Base-by-base conservation (phyloP, 1,140 invertebrate genomes). In the Lethocerus indicus region DNA sequence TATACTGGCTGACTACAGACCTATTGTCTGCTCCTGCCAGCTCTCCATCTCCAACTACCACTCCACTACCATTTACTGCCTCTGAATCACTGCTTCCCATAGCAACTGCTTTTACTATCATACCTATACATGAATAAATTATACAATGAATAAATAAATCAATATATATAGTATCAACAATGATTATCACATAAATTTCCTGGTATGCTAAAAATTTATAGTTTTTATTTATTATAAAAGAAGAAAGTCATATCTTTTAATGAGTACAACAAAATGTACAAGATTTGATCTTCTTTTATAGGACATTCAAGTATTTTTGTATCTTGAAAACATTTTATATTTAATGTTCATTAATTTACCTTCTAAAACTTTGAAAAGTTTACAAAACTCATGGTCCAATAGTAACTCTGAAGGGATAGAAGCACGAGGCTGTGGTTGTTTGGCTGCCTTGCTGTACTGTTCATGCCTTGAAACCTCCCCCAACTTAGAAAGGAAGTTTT, bases 331-430 rank as follows among this genome's bases (percentile, higher is more conserved):
- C 3, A 39, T 6, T 20, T 39, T 5, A 39, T 5, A 14, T 20
- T 20, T 39, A 39, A 26, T 20, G 24, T 29, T 25, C 27, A 18
- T 27, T 13, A 42, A 65, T 61, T 62, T 57, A 79, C 78, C 71
- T 71, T 88, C 83, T 23, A 85, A 62, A 9, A 70, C 71, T 68
- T 88, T 89, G 57, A 87, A 87, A 12, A 95, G 66, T 59, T 79
- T 79, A 60, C 89, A 94, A 69, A 97, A 99, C 64, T 96, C 87
- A 65, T 90, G 90, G 65, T 99, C 95, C 45, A 98, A 74, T 23
- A 95, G 68, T 18, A 97, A 70, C 55, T 96, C 88, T 12, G 68
- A 69, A 5, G 87, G 68, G 53, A 78, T 67, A 61, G 80, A 83
- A 13, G 78, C 80, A 28, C 76, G 21, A 3, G 89, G 73, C 63